Evolutionary conservation across 2,113 vertebrate species (phyloP).

Genomic region (Colinus virginianus): DNA sequence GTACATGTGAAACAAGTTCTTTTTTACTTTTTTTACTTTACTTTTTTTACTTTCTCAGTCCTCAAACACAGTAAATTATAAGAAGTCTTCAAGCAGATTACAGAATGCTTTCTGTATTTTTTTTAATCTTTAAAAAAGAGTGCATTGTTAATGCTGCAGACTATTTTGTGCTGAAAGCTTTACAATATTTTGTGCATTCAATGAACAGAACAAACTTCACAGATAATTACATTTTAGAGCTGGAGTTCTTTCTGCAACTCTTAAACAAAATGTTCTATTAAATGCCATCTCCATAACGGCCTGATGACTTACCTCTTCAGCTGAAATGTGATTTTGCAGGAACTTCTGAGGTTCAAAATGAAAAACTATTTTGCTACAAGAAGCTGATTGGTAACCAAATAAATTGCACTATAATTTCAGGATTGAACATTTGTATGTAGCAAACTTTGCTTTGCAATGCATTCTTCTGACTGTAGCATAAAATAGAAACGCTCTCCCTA

Average conservation of each 20-base stretch:
- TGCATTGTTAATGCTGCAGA: not conserved
- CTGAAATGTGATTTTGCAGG: slow-evolving; percentile 13
- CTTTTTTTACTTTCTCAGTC: not conserved
- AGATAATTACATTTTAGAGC: slow-evolving; percentile 28
- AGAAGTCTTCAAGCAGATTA: not conserved
- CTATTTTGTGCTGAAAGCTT: slow-evolving; percentile 7
- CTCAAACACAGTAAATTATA: not conserved
- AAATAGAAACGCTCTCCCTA: not conserved
- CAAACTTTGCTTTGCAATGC: not conserved
- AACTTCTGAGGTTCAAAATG: not conserved
- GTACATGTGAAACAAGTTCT: not conserved
- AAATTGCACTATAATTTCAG: not conserved
- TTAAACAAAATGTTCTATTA: slow-evolving; percentile 36
- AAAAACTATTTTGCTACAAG: not conserved
- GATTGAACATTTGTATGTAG: not conserved
- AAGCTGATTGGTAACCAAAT: not conserved
- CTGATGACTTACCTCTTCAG: slow-evolving; percentile 6
- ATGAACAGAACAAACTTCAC: not conserved
- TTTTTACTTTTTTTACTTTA: not conserved
- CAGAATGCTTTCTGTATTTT: not conserved
- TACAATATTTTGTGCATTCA: not conserved
- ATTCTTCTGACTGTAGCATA: not conserved
- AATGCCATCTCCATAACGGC: slow-evolving; percentile 9
- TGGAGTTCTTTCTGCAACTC: slow-evolving; percentile 22
- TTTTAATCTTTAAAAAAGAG: not conserved